Base-by-base conservation (phyloP, 2,113 vertebrate species). In the Emydocephalus ijimae region DNA sequence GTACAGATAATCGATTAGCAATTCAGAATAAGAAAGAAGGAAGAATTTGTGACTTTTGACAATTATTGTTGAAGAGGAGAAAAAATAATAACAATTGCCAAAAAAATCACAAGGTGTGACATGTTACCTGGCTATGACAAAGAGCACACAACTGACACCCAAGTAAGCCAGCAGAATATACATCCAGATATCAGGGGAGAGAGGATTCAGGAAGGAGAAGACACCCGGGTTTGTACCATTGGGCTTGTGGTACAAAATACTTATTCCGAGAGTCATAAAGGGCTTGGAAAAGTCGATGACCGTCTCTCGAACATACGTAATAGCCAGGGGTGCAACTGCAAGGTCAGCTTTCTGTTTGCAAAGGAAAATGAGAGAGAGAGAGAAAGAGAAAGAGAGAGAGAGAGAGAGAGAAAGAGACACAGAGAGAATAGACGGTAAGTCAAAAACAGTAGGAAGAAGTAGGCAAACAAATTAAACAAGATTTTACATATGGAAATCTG, bases 81-180 rank as follows among this genome's bases (percentile, higher is more conserved):
- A 96, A 85, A 85, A 85, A 50, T 50, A 88, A 98, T 97, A 98
- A 98, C 98, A 98, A 98, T 97, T 97, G 98, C 98, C 98, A 98
- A 98, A 97, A 92, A 93, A 96, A 96, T 98, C 98, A 98, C 97
- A 97, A 98, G 97, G 98, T 97, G 98, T 97, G 98, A 97, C 98
- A 99, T 99, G 99, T 99, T 99, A 99, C 99, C 99, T 99, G 99
- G 99, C 99, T 98, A 99, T 99, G 99, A 99, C 99, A 99, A 99
- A 99, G 98, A 99, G 99, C 99, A 99, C 99, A 99, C 99, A 99
- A 99, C 99, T 99, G 99, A 99, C 99, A 99, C 99, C 99, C 99
- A 99, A 99, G 99, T 99, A 99, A 98, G 99, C 99, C 98, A 99
- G 99, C 99, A 99, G 99, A 99, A 99, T 99, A 99, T 99, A 99